Conservation (phyloP, 2,797 vertebrate species). For the Echeneis naucrates region DNA sequence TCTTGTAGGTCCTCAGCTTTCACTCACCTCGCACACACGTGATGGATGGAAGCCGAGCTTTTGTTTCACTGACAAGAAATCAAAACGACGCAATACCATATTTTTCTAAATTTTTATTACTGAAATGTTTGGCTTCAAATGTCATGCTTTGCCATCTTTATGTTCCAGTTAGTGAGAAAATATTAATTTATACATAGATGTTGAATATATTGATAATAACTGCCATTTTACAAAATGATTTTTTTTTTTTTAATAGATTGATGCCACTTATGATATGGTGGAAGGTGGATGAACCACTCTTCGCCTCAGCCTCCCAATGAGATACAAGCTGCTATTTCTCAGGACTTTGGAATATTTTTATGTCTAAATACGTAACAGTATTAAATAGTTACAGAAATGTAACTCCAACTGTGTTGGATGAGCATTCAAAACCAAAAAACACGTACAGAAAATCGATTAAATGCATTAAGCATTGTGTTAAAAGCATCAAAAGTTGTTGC, state of each 20-base stretch:
- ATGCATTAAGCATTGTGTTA: too few relatives aligned
- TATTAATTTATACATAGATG: too few relatives aligned
- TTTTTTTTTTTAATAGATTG: too few relatives aligned
- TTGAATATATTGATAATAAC: too few relatives aligned
- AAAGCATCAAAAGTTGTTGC: not conserved
- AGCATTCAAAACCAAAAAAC: not conserved
- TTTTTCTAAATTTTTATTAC: not conserved
- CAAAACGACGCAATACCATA: not conserved
- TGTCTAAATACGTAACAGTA: not conserved
- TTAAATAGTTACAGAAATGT: not conserved
- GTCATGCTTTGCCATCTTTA: too few relatives aligned
- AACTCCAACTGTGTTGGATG: not conserved
- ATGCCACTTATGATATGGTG: too few relatives aligned
- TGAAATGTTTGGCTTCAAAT: not conserved
- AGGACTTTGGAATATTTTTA: not conserved
- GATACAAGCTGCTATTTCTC: not conserved
- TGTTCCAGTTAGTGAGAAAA: too few relatives aligned
- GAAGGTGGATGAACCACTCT: too few relatives aligned
- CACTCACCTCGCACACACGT: not conserved
- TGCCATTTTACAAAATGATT: too few relatives aligned
- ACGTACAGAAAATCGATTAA: too few relatives aligned
- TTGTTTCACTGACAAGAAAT: not conserved
- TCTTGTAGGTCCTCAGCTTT: slow-evolving; percentile 5
- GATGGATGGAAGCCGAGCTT: not conserved
- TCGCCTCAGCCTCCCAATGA: not conserved